Conservation (phyloP, 35 echinoderm and acorn worm genomes). For the Diadema setosum region DNA sequence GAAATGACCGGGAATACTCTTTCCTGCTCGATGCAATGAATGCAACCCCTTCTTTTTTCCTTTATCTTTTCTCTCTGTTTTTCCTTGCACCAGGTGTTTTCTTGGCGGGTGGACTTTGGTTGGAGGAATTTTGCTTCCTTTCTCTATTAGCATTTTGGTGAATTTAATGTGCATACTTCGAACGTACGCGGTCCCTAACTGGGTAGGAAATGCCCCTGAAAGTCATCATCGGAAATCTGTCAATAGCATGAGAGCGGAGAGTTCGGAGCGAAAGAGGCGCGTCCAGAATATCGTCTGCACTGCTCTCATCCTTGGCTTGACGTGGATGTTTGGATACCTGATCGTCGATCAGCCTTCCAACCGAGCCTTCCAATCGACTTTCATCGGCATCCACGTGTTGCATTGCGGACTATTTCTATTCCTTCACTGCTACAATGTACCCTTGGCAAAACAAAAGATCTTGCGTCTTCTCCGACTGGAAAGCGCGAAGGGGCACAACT, state of each 20-base stretch:
- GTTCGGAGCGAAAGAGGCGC: neutral
- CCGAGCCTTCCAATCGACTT: neutral
- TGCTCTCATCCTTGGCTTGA: neutral
- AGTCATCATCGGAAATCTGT: neutral
- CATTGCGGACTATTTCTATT: neutral
- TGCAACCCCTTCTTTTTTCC: too few species aligned
- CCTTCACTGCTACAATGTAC: neutral
- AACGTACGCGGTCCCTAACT: neutral
- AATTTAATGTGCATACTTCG: neutral
- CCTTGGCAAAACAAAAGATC: neutral
- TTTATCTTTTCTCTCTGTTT: too few species aligned
- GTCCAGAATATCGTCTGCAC: neutral
- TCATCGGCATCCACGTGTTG: neutral
- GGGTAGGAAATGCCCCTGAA: neutral
- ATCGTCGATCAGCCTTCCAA: neutral
- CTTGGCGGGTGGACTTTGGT: neutral
- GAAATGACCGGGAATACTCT: too few species aligned
- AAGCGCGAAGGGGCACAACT: too few species aligned
- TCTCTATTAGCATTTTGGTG: neutral
- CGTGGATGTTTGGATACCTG: neutral
- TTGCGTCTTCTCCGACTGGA: too few species aligned
- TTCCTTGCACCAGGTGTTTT: neutral
- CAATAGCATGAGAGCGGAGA: neutral
- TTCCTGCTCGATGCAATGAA: too few species aligned
- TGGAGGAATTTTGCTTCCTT: neutral